A percentile compares a stretch with the other conserved stretches of the same genome.
These are phyloP conservation scores for Shinisaurus crocodilurus DNA, from an alignment of 2,113 vertebrate genomes.

Conservation along the genomic window DNA sequence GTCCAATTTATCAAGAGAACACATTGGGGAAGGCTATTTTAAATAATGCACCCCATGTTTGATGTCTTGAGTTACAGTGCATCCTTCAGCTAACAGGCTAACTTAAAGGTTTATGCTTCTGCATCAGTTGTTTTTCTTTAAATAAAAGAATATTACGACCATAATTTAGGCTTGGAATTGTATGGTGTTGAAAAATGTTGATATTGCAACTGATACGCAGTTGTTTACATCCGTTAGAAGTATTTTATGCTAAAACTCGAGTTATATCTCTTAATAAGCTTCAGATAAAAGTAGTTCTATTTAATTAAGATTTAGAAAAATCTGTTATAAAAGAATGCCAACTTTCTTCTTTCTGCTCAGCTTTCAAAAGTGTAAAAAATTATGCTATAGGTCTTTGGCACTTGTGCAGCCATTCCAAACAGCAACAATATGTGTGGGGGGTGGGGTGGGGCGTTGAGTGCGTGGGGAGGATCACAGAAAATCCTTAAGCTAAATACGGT, in stretches of 20 bases:
- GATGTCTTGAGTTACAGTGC: background rate
- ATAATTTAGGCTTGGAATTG: background rate
- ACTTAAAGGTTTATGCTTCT: background rate
- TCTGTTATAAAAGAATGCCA: background rate
- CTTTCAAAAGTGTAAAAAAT: background rate
- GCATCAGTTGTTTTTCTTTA: background rate
- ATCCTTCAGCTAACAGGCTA: background rate
- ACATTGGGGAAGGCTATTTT: background rate
- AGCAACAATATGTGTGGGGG: background rate
- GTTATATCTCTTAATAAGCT: background rate
- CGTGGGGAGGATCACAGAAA: background rate
- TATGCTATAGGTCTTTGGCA: background rate
- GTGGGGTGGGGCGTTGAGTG: background rate
- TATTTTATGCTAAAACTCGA: background rate
- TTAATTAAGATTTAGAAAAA: background rate
- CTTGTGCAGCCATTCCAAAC: background rate
- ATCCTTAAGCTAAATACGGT: background rate
- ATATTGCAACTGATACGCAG: background rate
- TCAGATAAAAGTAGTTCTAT: background rate
- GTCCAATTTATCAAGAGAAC: too few relatives aligned
- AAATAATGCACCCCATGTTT: slow-evolving; percentile 18
- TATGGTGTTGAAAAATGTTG: background rate
- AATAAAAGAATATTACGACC: background rate
- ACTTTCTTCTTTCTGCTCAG: background rate
- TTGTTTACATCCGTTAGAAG: background rate